phyloP scores from a whole-genome alignment of 1,140 invertebrate species.

The Archivesica marissinica region DNA sequence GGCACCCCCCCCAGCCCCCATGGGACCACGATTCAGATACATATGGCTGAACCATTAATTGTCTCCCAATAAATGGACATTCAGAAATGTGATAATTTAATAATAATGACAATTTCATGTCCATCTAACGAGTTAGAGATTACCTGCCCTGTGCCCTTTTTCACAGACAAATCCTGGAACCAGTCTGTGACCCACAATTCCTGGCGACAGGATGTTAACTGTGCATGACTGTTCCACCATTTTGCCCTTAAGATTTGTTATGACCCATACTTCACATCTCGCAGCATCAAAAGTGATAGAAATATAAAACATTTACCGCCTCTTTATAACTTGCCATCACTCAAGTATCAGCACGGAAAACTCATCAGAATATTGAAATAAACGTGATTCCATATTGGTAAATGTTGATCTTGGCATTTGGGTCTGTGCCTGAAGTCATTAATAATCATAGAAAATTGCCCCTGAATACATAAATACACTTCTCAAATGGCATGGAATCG shows the following conservation, averaged over 20 bases:
- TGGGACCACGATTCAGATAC: too few relatives aligned
- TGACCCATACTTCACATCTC: slow-evolving; percentile 59
- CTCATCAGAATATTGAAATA: slow-evolving; percentile 51
- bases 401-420: slow-evolving; percentile 61
- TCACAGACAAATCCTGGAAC: neutral
- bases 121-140: too few relatives aligned
- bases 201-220: slow-evolving; percentile 51
- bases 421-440: slow-evolving; percentile 54
- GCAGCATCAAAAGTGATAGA: slow-evolving; percentile 39
- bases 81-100: too few relatives aligned
- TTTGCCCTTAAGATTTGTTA: slow-evolving; percentile 42
- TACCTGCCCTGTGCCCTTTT: too few relatives aligned
- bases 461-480: slow-evolving; percentile 59
- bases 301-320: slow-evolving; percentile 60
- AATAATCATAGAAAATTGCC: slow-evolving; percentile 61
- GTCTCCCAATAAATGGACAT: too few relatives aligned
- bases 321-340: slow-evolving; percentile 59
- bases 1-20: too few relatives aligned
- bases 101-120: too few relatives aligned
- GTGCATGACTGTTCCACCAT: slow-evolving; percentile 61
- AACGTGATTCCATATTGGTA: slow-evolving; percentile 61
- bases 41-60: too few relatives aligned
- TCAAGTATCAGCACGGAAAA: slow-evolving; percentile 40
- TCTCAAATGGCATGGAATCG: slow-evolving; percentile 58
- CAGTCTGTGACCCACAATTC: slow-evolving; percentile 31